Percentiles rank a stretch among this genome's conserved stretches.
Evolutionary conservation across 2,797 vertebrate species (phyloP).

Genomic region (Dendrocincla fuliginosa): DNA sequence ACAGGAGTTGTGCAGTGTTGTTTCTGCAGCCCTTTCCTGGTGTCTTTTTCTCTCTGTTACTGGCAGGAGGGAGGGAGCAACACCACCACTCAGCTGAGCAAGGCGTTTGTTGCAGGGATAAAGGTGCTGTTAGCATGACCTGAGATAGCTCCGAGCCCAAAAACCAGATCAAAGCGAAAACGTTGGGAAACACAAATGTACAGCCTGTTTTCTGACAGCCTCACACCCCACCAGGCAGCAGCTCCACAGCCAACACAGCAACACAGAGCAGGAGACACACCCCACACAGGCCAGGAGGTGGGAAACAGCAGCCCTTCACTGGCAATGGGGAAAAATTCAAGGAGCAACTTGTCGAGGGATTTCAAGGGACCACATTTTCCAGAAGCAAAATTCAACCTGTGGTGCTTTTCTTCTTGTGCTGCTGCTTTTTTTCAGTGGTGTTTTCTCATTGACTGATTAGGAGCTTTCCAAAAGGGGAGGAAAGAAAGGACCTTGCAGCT

Average conservation of each 20-base stretch:
- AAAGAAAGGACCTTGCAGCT: background rate
- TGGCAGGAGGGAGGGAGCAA: background rate
- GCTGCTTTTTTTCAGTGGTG: background rate
- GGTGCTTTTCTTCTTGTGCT: background rate
- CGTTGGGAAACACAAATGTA: constrained; percentile 47
- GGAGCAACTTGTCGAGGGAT: background rate
- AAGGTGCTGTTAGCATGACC: constrained; percentile 56
- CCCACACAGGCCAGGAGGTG: background rate
- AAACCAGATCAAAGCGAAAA: constrained; percentile 68
- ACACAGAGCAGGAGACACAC: background rate
- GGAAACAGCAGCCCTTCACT: background rate
- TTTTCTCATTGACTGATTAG: constrained; percentile 30
- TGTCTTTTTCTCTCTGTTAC: background rate
- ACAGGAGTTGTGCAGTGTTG: background rate
- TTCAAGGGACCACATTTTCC: constrained; percentile 7
- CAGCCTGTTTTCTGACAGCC: constrained; percentile 24
- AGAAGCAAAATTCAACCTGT: background rate
- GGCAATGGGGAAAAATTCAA: background rate
- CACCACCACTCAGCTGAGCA: background rate
- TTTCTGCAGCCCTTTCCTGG: background rate
- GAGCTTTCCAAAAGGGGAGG: background rate
- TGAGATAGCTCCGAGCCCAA: constrained; percentile 25
- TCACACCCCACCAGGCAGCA: constrained; percentile 33
- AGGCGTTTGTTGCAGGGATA: constrained; percentile 3
- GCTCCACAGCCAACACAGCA: background rate